These are phyloP conservation scores for Galaxea fascicularis DNA, from an alignment of 92 coral and sea anemone species.

Conservation along the genomic window DNA sequence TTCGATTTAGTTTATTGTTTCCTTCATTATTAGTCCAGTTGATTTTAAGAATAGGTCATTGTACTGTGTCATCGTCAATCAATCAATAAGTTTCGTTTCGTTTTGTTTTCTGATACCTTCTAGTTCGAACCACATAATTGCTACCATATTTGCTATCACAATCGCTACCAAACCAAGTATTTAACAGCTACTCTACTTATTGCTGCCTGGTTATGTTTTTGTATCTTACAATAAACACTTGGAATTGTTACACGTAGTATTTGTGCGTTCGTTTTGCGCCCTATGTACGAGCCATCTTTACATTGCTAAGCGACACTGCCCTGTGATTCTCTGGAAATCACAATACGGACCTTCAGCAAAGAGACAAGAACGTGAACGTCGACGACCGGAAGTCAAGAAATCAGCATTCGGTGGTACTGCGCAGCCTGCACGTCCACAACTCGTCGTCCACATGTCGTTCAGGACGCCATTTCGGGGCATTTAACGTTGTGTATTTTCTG, in stretches of 20 bases:
- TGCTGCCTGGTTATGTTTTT: neutral
- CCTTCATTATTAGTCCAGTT: neutral
- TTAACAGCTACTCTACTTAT: no score
- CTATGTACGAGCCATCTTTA: neutral
- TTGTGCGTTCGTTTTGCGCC: neutral
- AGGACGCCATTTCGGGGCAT: no score
- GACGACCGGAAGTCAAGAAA: no score
- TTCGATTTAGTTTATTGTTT: neutral
- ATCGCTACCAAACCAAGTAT: neutral
- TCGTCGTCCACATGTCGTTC: no score
- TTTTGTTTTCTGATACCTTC: neutral
- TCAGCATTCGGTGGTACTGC: no score
- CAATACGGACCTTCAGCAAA: no score
- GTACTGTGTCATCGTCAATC: no score
- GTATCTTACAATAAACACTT: no score
- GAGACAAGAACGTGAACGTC: no score
- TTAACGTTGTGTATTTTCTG: no score
- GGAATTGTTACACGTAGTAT: neutral
- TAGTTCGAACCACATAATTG: neutral
- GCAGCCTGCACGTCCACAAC: no score
- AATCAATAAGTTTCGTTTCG: neutral
- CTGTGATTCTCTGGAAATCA: neutral
- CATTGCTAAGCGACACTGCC: neutral
- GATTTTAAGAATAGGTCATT: no score
- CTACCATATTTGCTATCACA: neutral